phyloP scores from a whole-genome alignment of 2,113 vertebrate species.

The Zosterops pallidus region DNA sequence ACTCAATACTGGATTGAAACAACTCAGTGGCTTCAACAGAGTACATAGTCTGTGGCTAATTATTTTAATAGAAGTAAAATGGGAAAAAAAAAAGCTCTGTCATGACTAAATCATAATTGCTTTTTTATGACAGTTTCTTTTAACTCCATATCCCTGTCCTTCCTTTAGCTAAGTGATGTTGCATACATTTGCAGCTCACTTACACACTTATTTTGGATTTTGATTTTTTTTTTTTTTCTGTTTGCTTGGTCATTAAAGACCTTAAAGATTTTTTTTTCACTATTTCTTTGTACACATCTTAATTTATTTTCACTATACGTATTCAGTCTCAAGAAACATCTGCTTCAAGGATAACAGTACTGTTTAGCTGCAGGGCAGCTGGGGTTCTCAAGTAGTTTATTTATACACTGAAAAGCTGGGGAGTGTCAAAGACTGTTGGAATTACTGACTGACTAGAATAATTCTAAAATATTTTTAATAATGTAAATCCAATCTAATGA shows the following conservation, averaged over 20 bases:
- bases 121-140: neutral
- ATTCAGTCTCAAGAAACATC: neutral
- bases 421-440: neutral
- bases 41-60: neutral
- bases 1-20: neutral
- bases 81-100: neutral
- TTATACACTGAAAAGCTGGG: neutral
- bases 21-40: neutral
- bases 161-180: neutral
- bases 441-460: neutral
- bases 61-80: neutral
- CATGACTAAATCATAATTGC: neutral
- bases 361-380: neutral
- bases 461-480: neutral
- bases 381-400: neutral
- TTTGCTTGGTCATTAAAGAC: neutral
- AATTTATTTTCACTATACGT: neutral
- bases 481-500: neutral
- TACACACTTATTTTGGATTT: neutral
- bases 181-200: neutral
- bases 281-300: neutral
- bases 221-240: accelerated
- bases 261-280: neutral
- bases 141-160: neutral
- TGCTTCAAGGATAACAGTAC: neutral